phyloP scores from a whole-genome alignment of 2,797 vertebrate species.

The Pseudocheirus occidentalis region DNA sequence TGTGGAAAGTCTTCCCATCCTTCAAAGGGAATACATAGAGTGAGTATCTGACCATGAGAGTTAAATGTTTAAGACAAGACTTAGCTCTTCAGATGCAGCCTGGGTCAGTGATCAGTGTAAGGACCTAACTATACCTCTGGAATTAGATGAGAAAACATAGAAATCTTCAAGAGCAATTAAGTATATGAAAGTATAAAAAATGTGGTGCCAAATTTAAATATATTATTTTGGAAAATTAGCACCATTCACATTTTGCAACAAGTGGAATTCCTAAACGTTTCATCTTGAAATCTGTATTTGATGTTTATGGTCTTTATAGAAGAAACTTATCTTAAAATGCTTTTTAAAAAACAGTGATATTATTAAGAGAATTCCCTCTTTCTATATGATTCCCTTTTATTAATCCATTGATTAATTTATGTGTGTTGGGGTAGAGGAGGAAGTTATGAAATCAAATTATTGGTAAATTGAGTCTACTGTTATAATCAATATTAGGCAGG shows the following conservation, averaged over 20 bases:
- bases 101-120: background rate
- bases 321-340: accelerated
- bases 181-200: background rate
- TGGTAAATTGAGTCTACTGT: slow-evolving; percentile 49
- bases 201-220: background rate
- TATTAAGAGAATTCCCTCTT: background rate
- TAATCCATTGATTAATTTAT: background rate
- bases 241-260: accelerated
- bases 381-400: slow-evolving; percentile 5
- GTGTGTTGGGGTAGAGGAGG: background rate
- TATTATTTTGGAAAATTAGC: background rate
- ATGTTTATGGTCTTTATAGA: accelerated
- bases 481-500: slow-evolving; percentile 54
- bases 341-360: too few relatives aligned
- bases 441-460: slow-evolving; percentile 1
- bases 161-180: background rate
- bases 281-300: accelerated
- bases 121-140: background rate
- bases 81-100: background rate
- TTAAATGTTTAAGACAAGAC: accelerated
- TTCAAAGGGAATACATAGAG: slow-evolving; percentile 44
- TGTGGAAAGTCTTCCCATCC: background rate
- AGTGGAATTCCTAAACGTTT: too few relatives aligned
- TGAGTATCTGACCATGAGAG: background rate
- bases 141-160: background rate